phyloP scores from a whole-genome alignment of 30 jellyfish, hydroid and myxozoan species.

The Hydra vulgaris region DNA sequence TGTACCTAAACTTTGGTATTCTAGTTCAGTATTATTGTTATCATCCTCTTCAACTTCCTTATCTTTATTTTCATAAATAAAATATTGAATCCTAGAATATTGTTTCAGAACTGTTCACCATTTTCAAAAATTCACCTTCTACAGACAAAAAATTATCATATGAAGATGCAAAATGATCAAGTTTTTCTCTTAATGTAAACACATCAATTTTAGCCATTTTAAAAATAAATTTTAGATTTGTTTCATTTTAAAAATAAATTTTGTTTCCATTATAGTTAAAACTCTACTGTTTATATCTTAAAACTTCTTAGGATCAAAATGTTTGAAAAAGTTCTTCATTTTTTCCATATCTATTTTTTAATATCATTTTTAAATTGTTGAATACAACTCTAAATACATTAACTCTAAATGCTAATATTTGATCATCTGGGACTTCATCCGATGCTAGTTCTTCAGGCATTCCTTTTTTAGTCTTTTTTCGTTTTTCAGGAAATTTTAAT shows the following conservation, averaged over 20 bases:
- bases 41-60: background rate
- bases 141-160: background rate
- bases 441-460: background rate
- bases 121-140: background rate
- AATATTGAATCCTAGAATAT: too few species aligned
- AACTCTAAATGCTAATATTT: background rate
- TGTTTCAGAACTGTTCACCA: too few species aligned
- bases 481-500: background rate
- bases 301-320: background rate
- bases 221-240: too few species aligned
- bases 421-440: background rate
- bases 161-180: background rate
- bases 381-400: background rate
- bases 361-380: background rate
- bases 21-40: background rate
- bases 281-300: background rate
- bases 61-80: background rate
- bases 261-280: background rate
- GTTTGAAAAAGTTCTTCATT: background rate
- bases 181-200: background rate
- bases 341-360: background rate
- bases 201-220: background rate
- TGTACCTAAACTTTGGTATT: background rate
- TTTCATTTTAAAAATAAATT: too few species aligned
- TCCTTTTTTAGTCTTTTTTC: background rate